Evolutionary conservation across 2,113 vertebrate genomes (phyloP), one percentile per base, ranked within the genome.

Genomic region (Phalacrocorax brasilianus): DNA sequence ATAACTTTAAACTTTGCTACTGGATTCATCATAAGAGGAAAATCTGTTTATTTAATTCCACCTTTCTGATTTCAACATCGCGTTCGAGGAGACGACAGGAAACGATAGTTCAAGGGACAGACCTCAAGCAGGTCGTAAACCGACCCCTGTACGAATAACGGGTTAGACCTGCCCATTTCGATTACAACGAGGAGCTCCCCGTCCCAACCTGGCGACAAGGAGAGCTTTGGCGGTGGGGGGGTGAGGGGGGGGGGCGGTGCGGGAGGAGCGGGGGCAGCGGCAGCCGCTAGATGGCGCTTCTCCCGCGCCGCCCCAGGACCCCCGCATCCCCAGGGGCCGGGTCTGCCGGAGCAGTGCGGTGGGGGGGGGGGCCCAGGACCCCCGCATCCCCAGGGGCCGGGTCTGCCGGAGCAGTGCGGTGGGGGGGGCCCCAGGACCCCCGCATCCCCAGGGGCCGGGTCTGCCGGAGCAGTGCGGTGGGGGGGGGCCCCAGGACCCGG

Each of bases 171-270:
- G 78, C 28, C 71, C 7, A 0, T 7, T 33, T 3, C 7, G 7
- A 2, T 3, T 2, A 7, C 32, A 1, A 8, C 8, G 1, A 6
- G 5, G 14, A 6, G 22, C 47, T 20, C 8, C 38, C 47, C 8
- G 2, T 3, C 16, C 26, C 38, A 4, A 5, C 45, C 35, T 3
- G 16, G 2, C 0, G n/a, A 5, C 10, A 11, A 1, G 32, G 3
- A 8, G 8, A 4, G 38, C 49, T 44, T 44, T 44, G 44, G 42
- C 42, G 42, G 38, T 38, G 38, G 38, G 12, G 42, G 42, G 42
- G 42, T 3, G 13, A 32, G 7, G 27, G 5, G 49, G 8, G 5
- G 19, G 5, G 44, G n/a, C 6, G 38, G 13, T 5, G 24, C 47
- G 50, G 15, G 3, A 3, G 62, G 18, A 5, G 53, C 53, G 2